Evolutionary conservation across 2,797 vertebrate species (phyloP).

Genomic region (Leuciscus waleckii): DNA sequence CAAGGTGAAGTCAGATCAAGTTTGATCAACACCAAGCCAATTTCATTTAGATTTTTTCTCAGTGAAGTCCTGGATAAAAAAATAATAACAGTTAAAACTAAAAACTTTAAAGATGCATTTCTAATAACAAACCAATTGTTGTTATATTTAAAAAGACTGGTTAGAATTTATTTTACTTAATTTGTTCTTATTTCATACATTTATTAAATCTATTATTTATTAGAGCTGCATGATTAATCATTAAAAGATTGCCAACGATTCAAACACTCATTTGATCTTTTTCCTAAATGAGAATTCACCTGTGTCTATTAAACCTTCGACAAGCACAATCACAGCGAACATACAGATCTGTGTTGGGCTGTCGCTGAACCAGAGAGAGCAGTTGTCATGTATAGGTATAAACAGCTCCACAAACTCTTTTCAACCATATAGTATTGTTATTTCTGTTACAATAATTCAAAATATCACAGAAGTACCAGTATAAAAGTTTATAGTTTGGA

Average conservation of each 20-base stretch:
- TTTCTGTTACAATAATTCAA: too few species aligned
- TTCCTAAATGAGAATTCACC: not conserved
- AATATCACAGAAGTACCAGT: too few species aligned
- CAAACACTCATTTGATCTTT: not conserved
- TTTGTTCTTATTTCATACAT: not conserved
- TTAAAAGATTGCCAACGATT: not conserved
- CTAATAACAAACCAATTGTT: too few species aligned
- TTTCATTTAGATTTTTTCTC: not conserved
- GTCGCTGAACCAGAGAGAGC: too few species aligned
- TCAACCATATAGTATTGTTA: too few species aligned
- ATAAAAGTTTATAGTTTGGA: too few species aligned
- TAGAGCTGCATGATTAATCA: not conserved
- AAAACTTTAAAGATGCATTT: not conserved
- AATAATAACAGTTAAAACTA: not conserved
- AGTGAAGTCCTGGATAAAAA: not conserved
- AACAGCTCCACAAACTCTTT: too few species aligned
- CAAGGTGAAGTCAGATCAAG: not conserved
- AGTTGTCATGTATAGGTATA: too few species aligned
- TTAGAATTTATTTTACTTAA: not conserved
- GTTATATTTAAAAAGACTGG: too few species aligned
- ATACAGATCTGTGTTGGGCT: too few species aligned
- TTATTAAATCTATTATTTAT: not conserved
- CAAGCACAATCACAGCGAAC: too few species aligned
- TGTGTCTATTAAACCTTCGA: not conserved
- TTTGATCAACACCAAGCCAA: not conserved